Base-by-base conservation (phyloP, 2,888 invertebrate genomes). In the Clostera curtula region DNA sequence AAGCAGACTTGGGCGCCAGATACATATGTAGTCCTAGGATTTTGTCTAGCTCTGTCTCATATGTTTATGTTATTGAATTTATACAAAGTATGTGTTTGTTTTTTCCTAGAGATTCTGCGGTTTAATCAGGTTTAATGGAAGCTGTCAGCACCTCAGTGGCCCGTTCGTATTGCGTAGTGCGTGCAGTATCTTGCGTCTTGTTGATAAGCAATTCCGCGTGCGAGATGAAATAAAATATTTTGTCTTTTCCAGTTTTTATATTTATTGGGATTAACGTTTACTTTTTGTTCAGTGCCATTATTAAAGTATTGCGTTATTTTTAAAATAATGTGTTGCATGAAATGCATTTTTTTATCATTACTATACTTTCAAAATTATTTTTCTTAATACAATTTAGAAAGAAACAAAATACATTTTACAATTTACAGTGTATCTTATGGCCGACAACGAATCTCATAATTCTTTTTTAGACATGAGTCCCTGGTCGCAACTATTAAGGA, bases 241-340 rank as follows among this genome's bases (percentile, higher is more conserved):
- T 63, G 47, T 48, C 49, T 47, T 48, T 61, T 60, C 52, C 56
- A 56, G 49, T 56, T 58, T n/a, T n/a, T 54, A 59, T 54, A 57
- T 52, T 51, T 63, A 52, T 62, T 56, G 48, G 52, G 59, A 55
- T 61, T 53, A 57, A 59, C 50, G 51, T 61, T 67, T 65, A 50
- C 56, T 65, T 71, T 70, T 71, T 68, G 53, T 76, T 75, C 74
- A 71, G 80, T 80, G 80, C 80, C 80, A 80, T 80, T 76, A 64
- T 66, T 62, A 66, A 71, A 75, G 74, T 75, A 75, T 80, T 79
- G 71, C 67, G 71, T 77, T 79, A 75, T 77, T 76, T 80, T 74
- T 52, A 69, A 72, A 73, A 72, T 71, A 68, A 71, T 75, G 68
- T 73, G 71, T 73, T 73, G 80, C 80, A 82, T 82, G 49, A 70